Evolutionary conservation across 2,797 vertebrate species (phyloP).

Genomic region (Crocidura indochinensis): DNA sequence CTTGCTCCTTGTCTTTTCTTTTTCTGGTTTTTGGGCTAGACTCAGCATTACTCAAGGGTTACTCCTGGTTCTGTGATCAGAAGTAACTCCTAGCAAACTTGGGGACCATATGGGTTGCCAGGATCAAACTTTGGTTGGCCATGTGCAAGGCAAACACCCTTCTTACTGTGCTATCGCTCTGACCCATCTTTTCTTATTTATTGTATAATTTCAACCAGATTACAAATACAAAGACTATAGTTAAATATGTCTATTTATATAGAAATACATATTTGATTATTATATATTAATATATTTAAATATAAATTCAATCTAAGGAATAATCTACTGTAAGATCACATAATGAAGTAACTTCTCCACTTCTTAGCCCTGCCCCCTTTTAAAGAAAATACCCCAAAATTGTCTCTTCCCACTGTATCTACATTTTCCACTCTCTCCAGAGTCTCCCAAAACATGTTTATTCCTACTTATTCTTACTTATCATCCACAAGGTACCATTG

Average conservation of each 20-base stretch:
- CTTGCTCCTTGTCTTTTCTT: not conserved
- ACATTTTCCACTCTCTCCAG: not conserved
- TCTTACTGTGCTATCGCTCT: too few relatives aligned
- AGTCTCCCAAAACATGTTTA: not conserved
- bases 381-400: not conserved
- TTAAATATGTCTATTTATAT: too few relatives aligned
- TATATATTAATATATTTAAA: too few relatives aligned
- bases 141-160: too few relatives aligned
- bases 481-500: too few relatives aligned
- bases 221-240: not conserved
- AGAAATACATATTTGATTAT: too few relatives aligned
- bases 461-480: not conserved
- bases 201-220: not conserved
- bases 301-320: not conserved
- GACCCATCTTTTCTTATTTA: not conserved
- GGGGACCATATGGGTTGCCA: too few relatives aligned
- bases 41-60: too few relatives aligned
- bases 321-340: not conserved
- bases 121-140: too few relatives aligned
- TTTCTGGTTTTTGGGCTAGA: not conserved
- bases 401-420: too few relatives aligned
- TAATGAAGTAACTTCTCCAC: not conserved
- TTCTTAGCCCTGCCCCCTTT: not conserved
- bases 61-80: too few relatives aligned
- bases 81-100: too few relatives aligned